Evolutionary conservation across 2,113 vertebrate species (phyloP).

Genomic region (Thalassarche chlororhynchos): DNA sequence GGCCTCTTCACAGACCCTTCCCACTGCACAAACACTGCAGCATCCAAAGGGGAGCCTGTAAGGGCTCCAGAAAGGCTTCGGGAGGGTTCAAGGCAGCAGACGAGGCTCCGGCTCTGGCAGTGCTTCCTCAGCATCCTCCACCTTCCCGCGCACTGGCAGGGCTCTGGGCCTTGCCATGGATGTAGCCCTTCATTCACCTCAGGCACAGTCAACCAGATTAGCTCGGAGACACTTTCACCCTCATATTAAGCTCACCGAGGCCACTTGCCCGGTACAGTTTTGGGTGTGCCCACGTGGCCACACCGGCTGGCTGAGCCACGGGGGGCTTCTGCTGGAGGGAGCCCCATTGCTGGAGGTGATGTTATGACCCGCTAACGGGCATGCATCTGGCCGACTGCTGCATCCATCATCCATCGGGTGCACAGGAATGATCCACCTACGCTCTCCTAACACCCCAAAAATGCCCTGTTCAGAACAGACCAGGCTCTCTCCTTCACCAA

Average conservation of each 20-base stretch:
- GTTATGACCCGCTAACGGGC: background rate
- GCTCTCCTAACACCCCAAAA: background rate
- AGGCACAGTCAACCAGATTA: background rate
- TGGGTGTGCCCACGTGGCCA: background rate
- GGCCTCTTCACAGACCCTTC: background rate
- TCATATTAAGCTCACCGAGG: background rate
- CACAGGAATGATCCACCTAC: background rate
- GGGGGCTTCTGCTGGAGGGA: background rate
- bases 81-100: background rate
- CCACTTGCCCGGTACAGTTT: background rate
- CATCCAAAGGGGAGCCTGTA: background rate
- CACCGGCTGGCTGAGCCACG: rapidly evolving
- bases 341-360: rapidly evolving
- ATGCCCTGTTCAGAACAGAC: background rate
- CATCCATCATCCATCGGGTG: background rate
- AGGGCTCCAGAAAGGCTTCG: background rate
- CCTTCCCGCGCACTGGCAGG: background rate
- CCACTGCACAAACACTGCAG: background rate
- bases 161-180: background rate
- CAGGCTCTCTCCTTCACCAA: background rate
- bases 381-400: background rate
- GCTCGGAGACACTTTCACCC: background rate
- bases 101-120: background rate
- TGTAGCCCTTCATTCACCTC: background rate
- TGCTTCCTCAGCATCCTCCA: background rate